Conservation (phyloP, 2,797 vertebrate genomes). For the Lemur catta region DNA sequence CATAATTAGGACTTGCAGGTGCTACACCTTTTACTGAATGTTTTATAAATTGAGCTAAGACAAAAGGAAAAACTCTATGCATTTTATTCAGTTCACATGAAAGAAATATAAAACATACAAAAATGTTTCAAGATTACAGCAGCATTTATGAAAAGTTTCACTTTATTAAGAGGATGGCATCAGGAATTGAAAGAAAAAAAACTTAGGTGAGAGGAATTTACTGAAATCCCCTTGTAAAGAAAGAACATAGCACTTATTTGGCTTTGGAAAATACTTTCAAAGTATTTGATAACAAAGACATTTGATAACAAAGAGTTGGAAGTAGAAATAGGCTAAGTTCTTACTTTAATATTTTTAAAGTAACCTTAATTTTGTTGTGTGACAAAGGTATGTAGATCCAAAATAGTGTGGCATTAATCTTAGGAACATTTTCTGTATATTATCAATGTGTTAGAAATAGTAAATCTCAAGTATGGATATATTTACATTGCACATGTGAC, state of each 20-base stretch:
- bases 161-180: not conserved
- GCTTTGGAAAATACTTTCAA: not conserved
- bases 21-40: conserved; percentile 9
- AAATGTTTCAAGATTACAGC: not conserved
- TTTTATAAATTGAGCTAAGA: conserved; percentile 27
- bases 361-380: not conserved
- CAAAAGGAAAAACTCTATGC: not conserved
- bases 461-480: not conserved
- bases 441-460: not conserved
- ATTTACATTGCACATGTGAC: not conserved
- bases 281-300: not conserved
- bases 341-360: not conserved
- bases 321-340: not conserved
- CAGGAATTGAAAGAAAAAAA: not conserved
- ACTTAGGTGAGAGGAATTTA: not conserved
- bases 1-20: conserved; percentile 65
- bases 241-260: not conserved
- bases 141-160: not conserved
- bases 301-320: not conserved
- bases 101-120: not conserved
- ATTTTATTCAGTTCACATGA: not conserved
- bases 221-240: not conserved
- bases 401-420: not conserved
- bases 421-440: not conserved
- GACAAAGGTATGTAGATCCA: not conserved